Evolutionary conservation across 2,888 invertebrate species (phyloP).

Genomic region (Adela reaumurella): DNA sequence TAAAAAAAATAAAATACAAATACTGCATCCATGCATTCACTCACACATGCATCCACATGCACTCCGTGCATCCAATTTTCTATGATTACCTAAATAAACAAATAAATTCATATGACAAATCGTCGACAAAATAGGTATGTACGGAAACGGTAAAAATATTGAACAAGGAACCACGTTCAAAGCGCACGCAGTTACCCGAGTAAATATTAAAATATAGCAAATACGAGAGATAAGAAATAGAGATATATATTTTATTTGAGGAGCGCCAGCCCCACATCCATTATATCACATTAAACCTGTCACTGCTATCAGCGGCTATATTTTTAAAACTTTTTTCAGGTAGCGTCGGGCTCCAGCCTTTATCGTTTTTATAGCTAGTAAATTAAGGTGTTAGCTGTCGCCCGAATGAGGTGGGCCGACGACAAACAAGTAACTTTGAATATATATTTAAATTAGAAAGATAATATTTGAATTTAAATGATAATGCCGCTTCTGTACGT

Average conservation of each 20-base stretch:
- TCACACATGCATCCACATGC: too few relatives aligned
- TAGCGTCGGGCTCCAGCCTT: neutral
- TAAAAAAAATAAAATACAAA: too few relatives aligned
- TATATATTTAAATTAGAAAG: neutral
- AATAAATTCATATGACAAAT: too few relatives aligned
- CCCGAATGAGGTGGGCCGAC: conserved; percentile 4
- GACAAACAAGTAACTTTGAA: neutral
- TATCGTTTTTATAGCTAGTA: conserved; percentile 21
- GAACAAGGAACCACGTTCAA: too few relatives aligned
- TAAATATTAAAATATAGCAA: neutral
- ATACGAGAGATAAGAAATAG: neutral
- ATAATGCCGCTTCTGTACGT: neutral
- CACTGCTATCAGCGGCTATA: neutral
- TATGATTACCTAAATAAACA: too few relatives aligned
- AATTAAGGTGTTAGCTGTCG: conserved; percentile 29
- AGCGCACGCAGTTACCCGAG: too few relatives aligned
- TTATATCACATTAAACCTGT: neutral
- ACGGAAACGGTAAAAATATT: too few relatives aligned
- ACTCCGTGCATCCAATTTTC: too few relatives aligned
- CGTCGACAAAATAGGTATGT: too few relatives aligned
- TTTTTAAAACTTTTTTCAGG: neutral
- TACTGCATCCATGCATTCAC: too few relatives aligned
- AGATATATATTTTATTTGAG: neutral
- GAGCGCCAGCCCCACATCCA: neutral
- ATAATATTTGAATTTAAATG: neutral